Evolutionary conservation across 1,140 invertebrate species (phyloP), one percentile per base, ranked within the genome.

Genomic region (Neuroterus valhalla): DNA sequence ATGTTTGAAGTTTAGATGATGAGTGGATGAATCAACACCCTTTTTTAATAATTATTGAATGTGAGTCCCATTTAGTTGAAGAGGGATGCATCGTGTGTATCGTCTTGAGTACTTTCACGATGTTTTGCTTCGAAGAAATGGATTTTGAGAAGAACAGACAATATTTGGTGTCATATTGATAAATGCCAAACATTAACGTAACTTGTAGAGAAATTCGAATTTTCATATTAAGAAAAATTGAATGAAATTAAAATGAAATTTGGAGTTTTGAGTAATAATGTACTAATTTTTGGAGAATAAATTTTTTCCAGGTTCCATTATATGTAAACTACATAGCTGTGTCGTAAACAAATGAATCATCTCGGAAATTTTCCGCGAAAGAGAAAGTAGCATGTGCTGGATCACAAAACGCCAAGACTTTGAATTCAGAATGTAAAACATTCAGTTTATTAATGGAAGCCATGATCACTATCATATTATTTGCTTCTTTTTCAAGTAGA

Each of bases 41-140:
- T 52, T 21, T 55, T 55, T 55, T 55, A 8, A 21, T 55, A 11
- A 21, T 55, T 31, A 21, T 21, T 21, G 2, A 14, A 15, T 26
- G 3, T 55, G 52, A 26, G 52, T 55, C 52, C 52, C 52, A 21
- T 55, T 55, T 26, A 21, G 4, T 21, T 26, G 43, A 50, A 44
- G 26, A 71, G 68, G 71, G 76, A 74, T 77, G 62, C 69, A 77
- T 62, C 72, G 68, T 74, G 76, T 74, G 69, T 68, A 71, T 23
- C 46, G 44, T 77, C 44, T 17, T 12, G 52, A 26, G 62, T 74
- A 77, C 66, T 45, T 77, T 73, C 68, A 77, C 76, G 72, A 77
- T 77, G 68, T 50, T 68, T 43, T 2, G 15, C 52, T 55, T 55
- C 52, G 52, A 55, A 55, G 52, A 55, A 55, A 55, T 55, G 26